Evolutionary conservation across 2,113 vertebrate genomes (phyloP), one percentile per base, ranked within the genome.

Genomic region (Chaenocephalus aceratus): DNA sequence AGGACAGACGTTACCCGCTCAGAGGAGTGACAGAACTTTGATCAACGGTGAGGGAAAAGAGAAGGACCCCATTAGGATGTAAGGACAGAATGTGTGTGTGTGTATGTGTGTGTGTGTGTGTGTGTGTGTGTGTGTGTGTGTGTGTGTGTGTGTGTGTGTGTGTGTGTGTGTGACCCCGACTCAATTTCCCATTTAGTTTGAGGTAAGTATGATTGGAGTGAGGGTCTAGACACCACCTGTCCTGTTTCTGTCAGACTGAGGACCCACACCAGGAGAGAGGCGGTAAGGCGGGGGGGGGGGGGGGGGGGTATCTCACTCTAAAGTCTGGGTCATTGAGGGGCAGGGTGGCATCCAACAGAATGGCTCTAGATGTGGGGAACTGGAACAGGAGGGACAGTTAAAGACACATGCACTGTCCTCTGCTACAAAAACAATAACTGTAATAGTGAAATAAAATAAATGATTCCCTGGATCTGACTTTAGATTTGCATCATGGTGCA

Each of bases 281-380:
- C 74, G 23, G 72, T 30, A 14, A 30, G 71, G 30, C 53, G n/a
- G n/a, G n/a, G n/a, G n/a, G n/a, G 21, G 21, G 1, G 21, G 21
- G 46, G 26, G 18, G 52, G 21, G 70, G 3, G 58, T 52, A 2
- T 91, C 93, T 95, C 94, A 94, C 94, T 94, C 91, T 93, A 93
- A 90, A 93, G 85, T 57, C 52, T 63, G 85, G 72, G 49, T 94
- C 93, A 91, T 72, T 93, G 88, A 87, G 74, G 56, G 87, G 87
- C 5, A 81, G 75, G 44, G 56, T 53, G 82, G 84, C 81, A 10
- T 86, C 89, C 69, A 81, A 62, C 48, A 80, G 82, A 45, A 82
- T 54, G 81, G 85, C 77, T 68, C 85, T 87, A 86, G 86, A 87
- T 75, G 82, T 76, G 66, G 91, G 88, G 48, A 94, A 89, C 94